Base-by-base conservation (phyloP, 2,113 vertebrate species). In the Myrmophylax atrothorax region DNA sequence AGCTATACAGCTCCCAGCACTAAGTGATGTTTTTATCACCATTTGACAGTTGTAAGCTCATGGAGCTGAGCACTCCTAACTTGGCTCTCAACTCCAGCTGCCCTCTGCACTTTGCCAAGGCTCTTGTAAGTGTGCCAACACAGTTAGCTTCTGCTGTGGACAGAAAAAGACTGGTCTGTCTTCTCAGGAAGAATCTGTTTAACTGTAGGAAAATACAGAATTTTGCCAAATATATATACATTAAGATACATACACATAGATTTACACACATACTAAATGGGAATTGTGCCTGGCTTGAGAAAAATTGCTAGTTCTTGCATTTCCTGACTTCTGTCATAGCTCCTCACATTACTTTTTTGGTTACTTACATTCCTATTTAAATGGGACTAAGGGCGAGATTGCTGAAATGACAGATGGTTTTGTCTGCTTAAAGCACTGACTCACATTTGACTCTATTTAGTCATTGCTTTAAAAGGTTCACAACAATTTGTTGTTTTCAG, bases 1-100 rank as follows among this genome's bases (percentile, higher is more conserved):
- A 87, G 58, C 16, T 55, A 5, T 31, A 46, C 59, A 31, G 29
- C 33, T 64, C 72, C 14, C 50, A 87, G 75, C 16, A 28, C 60
- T 18, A 28, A 86, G 50, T 35, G 67, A 40, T 42, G 74, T 62
- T 94, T 91, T 95, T 96, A 70, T 74, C 80, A 67, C 33, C 12
- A 3, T 63, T 63, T 90, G 73, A 70, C 76, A 75, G 40, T 22
- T 56, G 42, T 31, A 84, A 78, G 35, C 64, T 86, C 59, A 37
- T 4, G 2, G 42, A 93, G 33, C 23, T 90, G 37, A 73, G 58
- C 44, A 69, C 53, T 69, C 56, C 52, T 60, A 75, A 60, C 68
- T 67, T 3, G 3, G 46, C 20, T 90, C 70, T 53, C 69, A 60
- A 4, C 60, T 59, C 62, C 59, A 69, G 55, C 79, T 95, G 63